Percentiles rank a stretch among this genome's conserved stretches.
These are phyloP conservation scores for Melanargia galathea DNA, from an alignment of 2,888 invertebrate genomes.

Conservation along the genomic window DNA sequence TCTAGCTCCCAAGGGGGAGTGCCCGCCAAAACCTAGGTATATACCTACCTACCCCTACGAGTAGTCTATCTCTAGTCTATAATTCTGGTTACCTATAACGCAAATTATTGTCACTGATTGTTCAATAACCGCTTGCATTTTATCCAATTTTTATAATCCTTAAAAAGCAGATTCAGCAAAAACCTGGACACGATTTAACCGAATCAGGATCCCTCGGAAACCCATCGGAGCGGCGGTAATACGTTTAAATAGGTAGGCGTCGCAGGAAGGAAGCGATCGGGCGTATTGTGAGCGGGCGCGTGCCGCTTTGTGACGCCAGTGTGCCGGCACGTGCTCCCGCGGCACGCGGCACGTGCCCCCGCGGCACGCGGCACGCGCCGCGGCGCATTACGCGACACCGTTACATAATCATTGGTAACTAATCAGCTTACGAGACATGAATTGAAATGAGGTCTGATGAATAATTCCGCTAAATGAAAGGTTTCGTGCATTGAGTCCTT, in stretches of 20 bases:
- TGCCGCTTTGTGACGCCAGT: slow-evolving; percentile 43
- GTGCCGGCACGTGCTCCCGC: slow-evolving; percentile 33
- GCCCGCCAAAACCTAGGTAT: too few species aligned
- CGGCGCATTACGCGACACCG: slow-evolving; percentile 14
- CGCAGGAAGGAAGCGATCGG: slow-evolving; percentile 56
- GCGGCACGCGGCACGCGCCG: slow-evolving; percentile 31
- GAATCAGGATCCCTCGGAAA: slow-evolving; percentile 42
- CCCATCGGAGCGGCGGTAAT: slow-evolving; percentile 51
- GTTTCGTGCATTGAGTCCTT: background rate
- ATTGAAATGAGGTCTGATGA: slow-evolving; percentile 11
- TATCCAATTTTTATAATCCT: background rate
- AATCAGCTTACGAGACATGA: slow-evolving; percentile 49
- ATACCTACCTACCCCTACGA: too few species aligned
- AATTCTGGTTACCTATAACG: too few species aligned
- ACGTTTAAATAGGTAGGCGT: slow-evolving; percentile 57
- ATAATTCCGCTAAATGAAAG: background rate
- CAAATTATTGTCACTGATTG: too few species aligned
- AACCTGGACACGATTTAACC: slow-evolving; percentile 41
- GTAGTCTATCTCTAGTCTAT: too few species aligned
- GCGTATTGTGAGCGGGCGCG: slow-evolving; percentile 43
- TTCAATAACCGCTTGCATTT: too few species aligned
- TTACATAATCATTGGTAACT: slow-evolving; percentile 49
- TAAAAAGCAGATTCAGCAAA: slow-evolving; percentile 29
- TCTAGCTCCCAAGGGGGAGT: too few species aligned
- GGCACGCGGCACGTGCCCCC: slow-evolving; percentile 9